A percentile compares a stretch with the other conserved stretches of the same genome.
These are phyloP conservation scores for Metacarcinus magister DNA, from an alignment of 2,888 invertebrate species.

Conservation along the genomic window DNA sequence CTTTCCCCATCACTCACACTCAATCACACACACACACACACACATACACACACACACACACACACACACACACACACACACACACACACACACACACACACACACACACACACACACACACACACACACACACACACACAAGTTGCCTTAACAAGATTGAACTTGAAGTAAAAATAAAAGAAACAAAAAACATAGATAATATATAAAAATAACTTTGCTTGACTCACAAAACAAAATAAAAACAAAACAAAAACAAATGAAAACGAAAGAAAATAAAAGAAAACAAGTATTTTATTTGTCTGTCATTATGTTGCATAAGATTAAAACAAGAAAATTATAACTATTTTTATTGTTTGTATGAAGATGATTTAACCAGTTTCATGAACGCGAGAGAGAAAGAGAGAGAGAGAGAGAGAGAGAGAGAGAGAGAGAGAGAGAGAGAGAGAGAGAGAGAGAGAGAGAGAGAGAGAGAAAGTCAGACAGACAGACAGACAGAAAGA, in stretches of 20 bases:
- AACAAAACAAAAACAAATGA: too few relatives aligned
- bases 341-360: too few relatives aligned
- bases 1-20: too few relatives aligned
- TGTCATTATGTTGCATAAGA: too few relatives aligned
- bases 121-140: neutral
- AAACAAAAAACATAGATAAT: neutral
- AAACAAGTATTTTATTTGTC: too few relatives aligned
- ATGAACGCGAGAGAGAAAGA: neutral
- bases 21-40: neutral
- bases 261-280: too few relatives aligned
- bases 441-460: neutral
- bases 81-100: neutral
- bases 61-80: slow-evolving; percentile 16
- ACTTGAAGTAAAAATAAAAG: neutral
- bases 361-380: neutral
- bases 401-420: slow-evolving; percentile 59
- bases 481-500: neutral
- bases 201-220: too few relatives aligned
- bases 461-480: neutral
- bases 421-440: slow-evolving; percentile 46
- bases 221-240: too few relatives aligned
- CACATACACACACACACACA: neutral
- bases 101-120: neutral
- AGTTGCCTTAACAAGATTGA: neutral
- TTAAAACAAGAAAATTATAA: too few relatives aligned